Percentiles rank a stretch among this genome's conserved stretches.
These are phyloP conservation scores for Caranx melampygus DNA, from an alignment of 2,113 vertebrate genomes.

Conservation along the genomic window DNA sequence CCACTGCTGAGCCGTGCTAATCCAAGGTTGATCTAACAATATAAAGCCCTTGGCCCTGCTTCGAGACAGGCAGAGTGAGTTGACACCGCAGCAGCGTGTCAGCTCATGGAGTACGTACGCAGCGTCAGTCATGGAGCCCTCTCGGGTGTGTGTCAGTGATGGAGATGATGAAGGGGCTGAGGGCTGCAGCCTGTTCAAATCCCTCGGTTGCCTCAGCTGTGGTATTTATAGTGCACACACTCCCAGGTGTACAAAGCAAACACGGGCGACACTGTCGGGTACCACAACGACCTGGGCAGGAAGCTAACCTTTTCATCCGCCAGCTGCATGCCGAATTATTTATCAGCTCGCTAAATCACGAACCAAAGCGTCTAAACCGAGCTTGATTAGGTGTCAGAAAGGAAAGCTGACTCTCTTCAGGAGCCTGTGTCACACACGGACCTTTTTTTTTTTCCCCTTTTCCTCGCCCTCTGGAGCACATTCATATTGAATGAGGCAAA, in stretches of 20 bases:
- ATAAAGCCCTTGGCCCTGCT: slow-evolving; percentile 23
- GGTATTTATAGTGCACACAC: slow-evolving; percentile 70
- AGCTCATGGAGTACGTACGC: background rate
- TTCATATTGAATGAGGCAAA: slow-evolving; percentile 62
- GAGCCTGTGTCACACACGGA: slow-evolving; percentile 27
- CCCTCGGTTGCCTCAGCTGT: slow-evolving; percentile 45
- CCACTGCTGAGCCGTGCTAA: slow-evolving; percentile 45
- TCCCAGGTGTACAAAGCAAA: slow-evolving; percentile 69
- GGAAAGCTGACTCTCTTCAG: slow-evolving; percentile 49
- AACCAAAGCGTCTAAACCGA: slow-evolving; percentile 42
- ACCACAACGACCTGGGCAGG: slow-evolving; percentile 11
- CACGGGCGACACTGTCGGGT: slow-evolving; percentile 51
- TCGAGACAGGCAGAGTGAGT: background rate
- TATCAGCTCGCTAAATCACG: slow-evolving; percentile 24
- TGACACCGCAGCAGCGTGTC: background rate
- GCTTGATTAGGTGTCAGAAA: slow-evolving; percentile 55
- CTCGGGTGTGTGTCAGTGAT: slow-evolving; percentile 6
- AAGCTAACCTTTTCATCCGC: slow-evolving; percentile 45
- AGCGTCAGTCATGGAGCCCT: background rate
- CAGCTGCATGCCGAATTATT: slow-evolving; percentile 58
- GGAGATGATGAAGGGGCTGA: slow-evolving; percentile 23
- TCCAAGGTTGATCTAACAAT: slow-evolving; percentile 49
- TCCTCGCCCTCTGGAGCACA: slow-evolving; percentile 50
- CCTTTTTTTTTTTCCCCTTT: background rate
- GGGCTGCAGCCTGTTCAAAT: background rate